Percentiles rank a stretch among this genome's conserved stretches.
phyloP scores from a whole-genome alignment of 2,113 vertebrate species.

The Ammodytes marinus region DNA sequence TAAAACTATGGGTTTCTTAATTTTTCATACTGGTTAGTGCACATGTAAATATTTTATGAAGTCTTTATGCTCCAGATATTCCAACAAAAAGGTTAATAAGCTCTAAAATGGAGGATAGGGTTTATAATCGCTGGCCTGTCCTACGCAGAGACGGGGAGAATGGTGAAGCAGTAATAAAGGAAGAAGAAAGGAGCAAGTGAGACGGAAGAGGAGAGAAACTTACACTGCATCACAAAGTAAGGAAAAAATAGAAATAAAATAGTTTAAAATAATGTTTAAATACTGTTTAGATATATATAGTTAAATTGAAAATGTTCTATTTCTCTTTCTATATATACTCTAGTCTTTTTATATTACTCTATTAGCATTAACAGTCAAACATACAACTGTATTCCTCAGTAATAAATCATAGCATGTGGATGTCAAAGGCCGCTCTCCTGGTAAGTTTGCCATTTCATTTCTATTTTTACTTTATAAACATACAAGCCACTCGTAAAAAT shows the following conservation, averaged over 20 bases:
- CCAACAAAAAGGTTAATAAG: constrained; percentile 86
- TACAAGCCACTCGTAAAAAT: constrained; percentile 22
- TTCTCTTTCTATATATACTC: no score
- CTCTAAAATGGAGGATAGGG: constrained; percentile 76
- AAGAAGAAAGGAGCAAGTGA: constrained; percentile 38
- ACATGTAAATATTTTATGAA: constrained; percentile 87
- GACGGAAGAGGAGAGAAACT: constrained; percentile 33
- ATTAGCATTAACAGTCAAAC: neutral
- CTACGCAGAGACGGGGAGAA: constrained; percentile 52
- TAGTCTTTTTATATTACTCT: neutral
- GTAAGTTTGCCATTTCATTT: constrained; percentile 1
- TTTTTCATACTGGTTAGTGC: constrained; percentile 85
- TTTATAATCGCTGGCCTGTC: constrained; percentile 74
- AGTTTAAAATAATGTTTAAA: neutral
- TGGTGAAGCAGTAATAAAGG: constrained; percentile 59
- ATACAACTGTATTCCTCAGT: neutral
- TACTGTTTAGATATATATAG: no score
- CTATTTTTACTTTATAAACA: constrained; percentile 7
- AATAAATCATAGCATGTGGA: neutral
- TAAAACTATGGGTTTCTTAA: constrained; percentile 85
- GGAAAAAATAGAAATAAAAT: neutral
- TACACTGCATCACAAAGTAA: constrained; percentile 36
- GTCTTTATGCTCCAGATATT: constrained; percentile 85
- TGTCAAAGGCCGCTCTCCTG: neutral
- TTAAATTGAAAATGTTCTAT: no score